Evolutionary conservation across 2,797 vertebrate species (phyloP).

Genomic region (Sebastes baramenuke): DNA sequence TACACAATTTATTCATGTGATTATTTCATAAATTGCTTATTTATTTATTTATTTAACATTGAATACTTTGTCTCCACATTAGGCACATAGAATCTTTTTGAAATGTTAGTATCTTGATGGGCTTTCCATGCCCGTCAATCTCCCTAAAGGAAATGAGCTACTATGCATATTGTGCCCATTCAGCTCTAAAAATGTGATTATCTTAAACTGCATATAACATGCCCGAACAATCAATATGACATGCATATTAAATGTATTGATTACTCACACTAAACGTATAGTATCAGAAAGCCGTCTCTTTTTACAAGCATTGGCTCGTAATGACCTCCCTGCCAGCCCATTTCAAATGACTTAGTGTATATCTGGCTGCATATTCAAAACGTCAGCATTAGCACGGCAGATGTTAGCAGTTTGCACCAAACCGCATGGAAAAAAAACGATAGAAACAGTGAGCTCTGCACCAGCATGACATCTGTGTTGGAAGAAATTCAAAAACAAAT

Average conservation of each 20-base stretch:
- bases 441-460: neutral
- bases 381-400: constrained; percentile 22
- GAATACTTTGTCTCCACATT: too few relatives aligned
- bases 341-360: constrained; percentile 26
- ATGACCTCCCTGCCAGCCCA: constrained; percentile 1
- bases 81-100: neutral
- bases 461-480: neutral
- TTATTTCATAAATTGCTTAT: too few relatives aligned
- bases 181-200: constrained; percentile 27
- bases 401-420: neutral
- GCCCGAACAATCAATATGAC: constrained; percentile 50
- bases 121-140: neutral
- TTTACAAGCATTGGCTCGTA: constrained; percentile 22
- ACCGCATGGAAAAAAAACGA: neutral
- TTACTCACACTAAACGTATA: neutral
- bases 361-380: constrained; percentile 19
- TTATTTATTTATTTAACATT: too few relatives aligned
- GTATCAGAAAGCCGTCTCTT: constrained; percentile 4
- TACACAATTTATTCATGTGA: too few relatives aligned
- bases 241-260: constrained; percentile 52
- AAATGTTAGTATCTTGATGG: neutral
- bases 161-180: neutral
- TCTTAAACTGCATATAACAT: constrained; percentile 31
- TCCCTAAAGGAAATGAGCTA: neutral
- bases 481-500: neutral